Conservation (phyloP, 1,140 invertebrate genomes). For the Gerris buenoi region DNA sequence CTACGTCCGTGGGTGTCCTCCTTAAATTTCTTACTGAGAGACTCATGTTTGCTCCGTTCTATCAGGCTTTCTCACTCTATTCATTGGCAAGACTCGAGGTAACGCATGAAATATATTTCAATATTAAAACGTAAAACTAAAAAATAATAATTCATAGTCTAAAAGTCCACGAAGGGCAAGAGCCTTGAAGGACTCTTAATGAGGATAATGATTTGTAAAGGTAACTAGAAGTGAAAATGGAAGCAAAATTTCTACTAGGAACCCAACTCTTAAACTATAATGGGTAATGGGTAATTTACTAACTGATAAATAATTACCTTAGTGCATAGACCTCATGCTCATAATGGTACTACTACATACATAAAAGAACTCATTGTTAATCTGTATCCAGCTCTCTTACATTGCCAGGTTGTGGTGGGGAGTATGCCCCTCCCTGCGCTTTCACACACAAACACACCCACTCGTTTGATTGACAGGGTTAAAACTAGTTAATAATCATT, state of each 20-base stretch:
- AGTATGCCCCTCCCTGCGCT: background rate
- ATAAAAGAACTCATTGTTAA: background rate
- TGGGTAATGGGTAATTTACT: background rate
- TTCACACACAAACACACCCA: background rate
- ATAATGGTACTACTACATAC: no score
- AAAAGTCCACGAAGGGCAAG: background rate
- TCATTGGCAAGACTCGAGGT: conserved; percentile 48
- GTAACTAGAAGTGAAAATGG: background rate
- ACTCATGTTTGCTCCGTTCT: conserved; percentile 46
- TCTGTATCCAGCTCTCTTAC: background rate
- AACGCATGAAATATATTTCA: conserved; percentile 6
- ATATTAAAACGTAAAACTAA: no score
- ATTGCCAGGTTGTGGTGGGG: background rate
- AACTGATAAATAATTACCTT: no score
- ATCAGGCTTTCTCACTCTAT: conserved; percentile 49
- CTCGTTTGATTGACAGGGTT: background rate
- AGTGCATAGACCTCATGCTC: no score
- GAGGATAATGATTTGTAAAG: background rate
- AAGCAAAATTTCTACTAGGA: background rate
- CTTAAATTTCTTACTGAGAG: conserved; percentile 47
- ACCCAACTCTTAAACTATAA: background rate
- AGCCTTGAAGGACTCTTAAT: background rate
- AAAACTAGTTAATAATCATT: background rate
- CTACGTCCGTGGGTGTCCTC: conserved; percentile 32
- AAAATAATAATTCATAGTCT: background rate